These are phyloP conservation scores for Macrosoma leucophasiata DNA, from an alignment of 2,888 invertebrate species.

Conservation along the genomic window DNA sequence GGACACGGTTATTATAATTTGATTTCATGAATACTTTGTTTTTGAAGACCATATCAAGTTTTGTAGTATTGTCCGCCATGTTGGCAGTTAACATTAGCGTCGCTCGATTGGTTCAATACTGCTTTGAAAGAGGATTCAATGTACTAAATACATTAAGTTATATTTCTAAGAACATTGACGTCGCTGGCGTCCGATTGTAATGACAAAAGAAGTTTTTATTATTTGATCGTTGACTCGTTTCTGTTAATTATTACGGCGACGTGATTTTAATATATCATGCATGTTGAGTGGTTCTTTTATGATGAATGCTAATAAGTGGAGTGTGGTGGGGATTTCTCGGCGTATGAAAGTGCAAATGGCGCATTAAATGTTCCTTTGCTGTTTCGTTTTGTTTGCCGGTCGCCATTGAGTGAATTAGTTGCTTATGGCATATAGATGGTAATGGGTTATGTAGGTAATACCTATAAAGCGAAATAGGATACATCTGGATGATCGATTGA, in stretches of 20 bases:
- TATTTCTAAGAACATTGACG: constrained; percentile 50
- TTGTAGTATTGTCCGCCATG: constrained; percentile 48
- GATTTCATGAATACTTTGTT: no score
- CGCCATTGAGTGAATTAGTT: no score
- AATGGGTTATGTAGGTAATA: no score
- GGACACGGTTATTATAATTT: no score
- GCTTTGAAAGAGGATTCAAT: no score
- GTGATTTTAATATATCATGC: constrained; percentile 74
- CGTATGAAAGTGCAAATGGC: constrained; percentile 33
- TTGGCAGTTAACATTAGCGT: constrained; percentile 38
- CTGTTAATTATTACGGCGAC: constrained; percentile 67
- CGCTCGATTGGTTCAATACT: no score
- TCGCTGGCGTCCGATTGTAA: constrained; percentile 49
- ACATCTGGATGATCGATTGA: no score
- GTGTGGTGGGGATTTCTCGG: constrained; percentile 31
- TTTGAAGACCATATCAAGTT: no score
- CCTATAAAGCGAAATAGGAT: no score
- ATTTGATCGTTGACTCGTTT: constrained; percentile 69
- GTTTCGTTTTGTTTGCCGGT: constrained; percentile 29
- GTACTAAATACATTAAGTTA: no score
- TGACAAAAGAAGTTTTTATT: constrained; percentile 69
- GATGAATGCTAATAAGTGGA: constrained; percentile 62
- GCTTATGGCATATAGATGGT: no score
- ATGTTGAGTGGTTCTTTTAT: constrained; percentile 60
- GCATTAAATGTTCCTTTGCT: constrained; percentile 37